These are phyloP conservation scores for Zoanthus sociatus DNA, from an alignment of 92 coral and sea anemone genomes.

Conservation along the genomic window DNA sequence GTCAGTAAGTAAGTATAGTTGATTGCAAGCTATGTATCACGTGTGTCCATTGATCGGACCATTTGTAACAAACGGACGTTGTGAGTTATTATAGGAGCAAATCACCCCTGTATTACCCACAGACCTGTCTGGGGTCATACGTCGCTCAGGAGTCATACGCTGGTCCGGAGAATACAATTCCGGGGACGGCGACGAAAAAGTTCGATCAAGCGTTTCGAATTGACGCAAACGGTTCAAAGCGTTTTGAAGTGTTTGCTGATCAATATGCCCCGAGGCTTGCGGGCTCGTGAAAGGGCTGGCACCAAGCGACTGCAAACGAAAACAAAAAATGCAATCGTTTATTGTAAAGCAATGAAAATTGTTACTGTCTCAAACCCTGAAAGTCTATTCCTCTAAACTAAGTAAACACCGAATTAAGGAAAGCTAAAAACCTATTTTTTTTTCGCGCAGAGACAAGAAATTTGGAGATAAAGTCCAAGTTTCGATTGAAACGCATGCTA, in stretches of 20 bases:
- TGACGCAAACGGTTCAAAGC: slow-evolving; percentile 86
- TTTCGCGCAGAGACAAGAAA: too few species aligned
- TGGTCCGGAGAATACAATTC: slow-evolving; percentile 82
- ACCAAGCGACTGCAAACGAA: slow-evolving; percentile 53
- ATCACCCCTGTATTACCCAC: slow-evolving; percentile 30
- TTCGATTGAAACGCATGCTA: too few species aligned
- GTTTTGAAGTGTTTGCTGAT: slow-evolving; percentile 77
- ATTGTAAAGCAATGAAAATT: neutral
- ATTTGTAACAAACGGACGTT: slow-evolving; percentile 25
- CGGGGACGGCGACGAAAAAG: slow-evolving; percentile 74
- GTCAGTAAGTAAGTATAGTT: too few species aligned
- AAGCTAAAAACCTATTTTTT: too few species aligned
- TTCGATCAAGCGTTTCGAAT: slow-evolving; percentile 68
- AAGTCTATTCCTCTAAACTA: too few species aligned
- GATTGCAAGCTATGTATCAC: neutral
- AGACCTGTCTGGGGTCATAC: slow-evolving; percentile 79
- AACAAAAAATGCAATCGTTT: neutral
- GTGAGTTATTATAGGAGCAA: slow-evolving; percentile 50
- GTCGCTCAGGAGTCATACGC: slow-evolving; percentile 9
- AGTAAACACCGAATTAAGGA: too few species aligned
- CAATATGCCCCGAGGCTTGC: slow-evolving; percentile 75
- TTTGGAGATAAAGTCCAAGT: too few species aligned
- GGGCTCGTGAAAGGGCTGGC: slow-evolving; percentile 84
- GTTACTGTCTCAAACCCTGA: too few species aligned
- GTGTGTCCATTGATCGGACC: slow-evolving; percentile 39